Percentiles rank a stretch among this genome's conserved stretches.
Conservation (phyloP, 92 coral and sea anemone genomes). For the Siderastrea radians region DNA sequence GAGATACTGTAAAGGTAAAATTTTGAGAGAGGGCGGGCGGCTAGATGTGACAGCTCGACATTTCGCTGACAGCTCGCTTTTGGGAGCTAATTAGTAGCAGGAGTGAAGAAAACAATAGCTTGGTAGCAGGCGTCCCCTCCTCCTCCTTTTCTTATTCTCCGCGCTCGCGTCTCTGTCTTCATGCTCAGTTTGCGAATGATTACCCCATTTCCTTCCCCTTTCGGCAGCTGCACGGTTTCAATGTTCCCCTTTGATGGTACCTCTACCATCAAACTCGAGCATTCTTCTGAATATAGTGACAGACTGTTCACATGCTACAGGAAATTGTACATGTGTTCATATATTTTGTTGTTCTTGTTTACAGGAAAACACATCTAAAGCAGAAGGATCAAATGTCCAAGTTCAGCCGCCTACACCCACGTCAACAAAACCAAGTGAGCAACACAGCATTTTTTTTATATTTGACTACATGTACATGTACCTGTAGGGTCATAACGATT, state of each 20-base stretch:
- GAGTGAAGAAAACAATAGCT: no score
- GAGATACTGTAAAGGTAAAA: slow-evolving; percentile 29
- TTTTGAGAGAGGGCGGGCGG: not conserved
- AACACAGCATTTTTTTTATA: not conserved
- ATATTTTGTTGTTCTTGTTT: not conserved
- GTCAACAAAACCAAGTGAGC: slow-evolving; percentile 35
- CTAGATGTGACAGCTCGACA: not conserved
- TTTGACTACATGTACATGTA: no score
- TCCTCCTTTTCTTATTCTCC: no score
- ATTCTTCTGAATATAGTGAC: no score
- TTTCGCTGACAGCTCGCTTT: not conserved
- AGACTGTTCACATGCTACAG: not conserved
- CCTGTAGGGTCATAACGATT: no score
- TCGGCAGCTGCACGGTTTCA: no score
- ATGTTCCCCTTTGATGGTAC: no score
- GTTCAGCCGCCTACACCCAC: slow-evolving; percentile 51
- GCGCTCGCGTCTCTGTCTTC: no score
- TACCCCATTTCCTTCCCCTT: no score
- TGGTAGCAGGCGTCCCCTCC: no score
- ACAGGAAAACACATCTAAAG: slow-evolving; percentile 27
- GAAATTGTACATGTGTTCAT: not conserved
- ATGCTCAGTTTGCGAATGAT: no score
- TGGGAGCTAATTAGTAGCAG: not conserved
- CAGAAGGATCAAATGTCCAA: slow-evolving; percentile 5
- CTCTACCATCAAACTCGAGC: no score